Conservation (phyloP, 2,113 vertebrate species). For the Notothenia rossii region DNA sequence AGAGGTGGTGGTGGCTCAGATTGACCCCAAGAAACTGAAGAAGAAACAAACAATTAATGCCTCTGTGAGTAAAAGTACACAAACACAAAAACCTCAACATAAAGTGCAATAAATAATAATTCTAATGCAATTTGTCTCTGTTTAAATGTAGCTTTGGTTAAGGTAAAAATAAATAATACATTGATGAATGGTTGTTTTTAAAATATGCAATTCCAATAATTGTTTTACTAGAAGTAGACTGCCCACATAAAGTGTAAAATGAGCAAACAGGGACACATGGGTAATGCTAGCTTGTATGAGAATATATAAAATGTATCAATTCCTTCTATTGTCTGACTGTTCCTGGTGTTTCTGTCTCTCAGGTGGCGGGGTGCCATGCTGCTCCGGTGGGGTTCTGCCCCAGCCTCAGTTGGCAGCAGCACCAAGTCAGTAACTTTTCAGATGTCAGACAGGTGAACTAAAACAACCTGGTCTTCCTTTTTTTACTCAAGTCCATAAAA, state of each 20-base stretch:
- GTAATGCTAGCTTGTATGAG: too few relatives aligned
- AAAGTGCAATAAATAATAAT: background rate
- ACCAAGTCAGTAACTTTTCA: conserved; percentile 93
- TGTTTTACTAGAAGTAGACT: background rate
- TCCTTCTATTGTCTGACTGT: background rate
- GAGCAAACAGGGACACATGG: background rate
- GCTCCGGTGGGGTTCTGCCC: conserved; percentile 93
- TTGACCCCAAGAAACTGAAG: conserved; percentile 95
- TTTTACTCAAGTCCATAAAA: background rate
- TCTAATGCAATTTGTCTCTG: background rate
- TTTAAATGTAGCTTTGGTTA: background rate
- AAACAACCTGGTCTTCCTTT: background rate
- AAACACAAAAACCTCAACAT: background rate
- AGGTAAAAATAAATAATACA: background rate
- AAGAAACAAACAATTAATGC: conserved; percentile 91
- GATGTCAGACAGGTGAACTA: conserved; percentile 70
- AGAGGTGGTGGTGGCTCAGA: conserved; percentile 96
- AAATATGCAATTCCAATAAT: background rate
- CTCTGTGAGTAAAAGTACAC: conserved; percentile 86
- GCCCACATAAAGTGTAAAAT: background rate
- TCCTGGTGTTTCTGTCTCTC: conserved; percentile 12
- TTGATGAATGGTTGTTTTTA: background rate
- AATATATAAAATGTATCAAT: background rate
- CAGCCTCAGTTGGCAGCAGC: conserved; percentile 92
- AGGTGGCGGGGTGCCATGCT: conserved; percentile 92